A percentile compares a stretch with the other conserved stretches of the same genome.
Evolutionary conservation across 2,888 invertebrate genomes (phyloP).

Genomic region (Aphrophora alni): DNA sequence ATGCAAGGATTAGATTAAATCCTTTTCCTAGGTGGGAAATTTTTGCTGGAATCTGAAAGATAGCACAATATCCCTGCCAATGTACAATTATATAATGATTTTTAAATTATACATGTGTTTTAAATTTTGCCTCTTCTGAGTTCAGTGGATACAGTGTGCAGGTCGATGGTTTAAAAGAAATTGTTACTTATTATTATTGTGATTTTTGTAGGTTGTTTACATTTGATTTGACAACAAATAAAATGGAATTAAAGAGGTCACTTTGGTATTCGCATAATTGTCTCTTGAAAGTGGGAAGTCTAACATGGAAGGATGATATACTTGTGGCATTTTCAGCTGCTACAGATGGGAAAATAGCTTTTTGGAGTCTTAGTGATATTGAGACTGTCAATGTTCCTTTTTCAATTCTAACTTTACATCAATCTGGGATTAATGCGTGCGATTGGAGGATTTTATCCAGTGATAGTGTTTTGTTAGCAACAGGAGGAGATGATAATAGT

Average conservation of each 20-base stretch:
- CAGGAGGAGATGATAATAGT: constrained; percentile 84
- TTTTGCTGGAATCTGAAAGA: too few species aligned
- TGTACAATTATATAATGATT: too few species aligned
- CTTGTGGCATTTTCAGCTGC: constrained; percentile 65
- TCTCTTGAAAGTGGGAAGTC: neutral
- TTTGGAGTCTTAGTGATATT: constrained; percentile 65
- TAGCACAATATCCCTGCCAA: too few species aligned
- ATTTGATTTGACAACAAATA: constrained; percentile 13
- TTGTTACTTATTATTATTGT: too few species aligned
- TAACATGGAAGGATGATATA: neutral
- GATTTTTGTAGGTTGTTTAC: constrained; percentile 60
- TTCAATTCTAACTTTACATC: constrained; percentile 64
- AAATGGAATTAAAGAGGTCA: neutral
- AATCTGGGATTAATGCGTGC: constrained; percentile 79
- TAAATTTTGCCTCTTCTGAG: too few species aligned
- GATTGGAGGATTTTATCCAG: constrained; percentile 59
- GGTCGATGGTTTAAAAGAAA: too few species aligned
- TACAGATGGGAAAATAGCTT: constrained; percentile 73
- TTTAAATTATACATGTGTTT: too few species aligned
- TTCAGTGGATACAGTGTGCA: too few species aligned
- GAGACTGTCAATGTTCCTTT: neutral
- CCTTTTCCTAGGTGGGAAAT: too few species aligned
- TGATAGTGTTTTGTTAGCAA: constrained; percentile 63
- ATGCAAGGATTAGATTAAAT: too few species aligned
- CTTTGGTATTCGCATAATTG: constrained; percentile 6